These are phyloP conservation scores for Zaprionus bogoriensis DNA, from an alignment of 2,888 invertebrate genomes.

Conservation along the genomic window DNA sequence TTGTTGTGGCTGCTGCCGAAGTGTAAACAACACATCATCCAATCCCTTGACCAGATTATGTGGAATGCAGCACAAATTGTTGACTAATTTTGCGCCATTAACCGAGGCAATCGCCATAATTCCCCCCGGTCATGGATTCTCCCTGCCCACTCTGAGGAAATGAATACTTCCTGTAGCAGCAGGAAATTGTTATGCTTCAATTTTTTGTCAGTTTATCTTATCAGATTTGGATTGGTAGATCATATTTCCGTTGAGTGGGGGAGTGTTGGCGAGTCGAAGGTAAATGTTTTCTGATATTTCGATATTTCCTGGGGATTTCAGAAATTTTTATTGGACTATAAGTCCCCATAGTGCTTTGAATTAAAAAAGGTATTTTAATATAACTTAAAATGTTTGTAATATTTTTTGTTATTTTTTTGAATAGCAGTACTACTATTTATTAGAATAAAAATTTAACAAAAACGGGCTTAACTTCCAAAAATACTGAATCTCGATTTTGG, in stretches of 20 bases:
- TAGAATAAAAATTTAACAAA: too few species aligned
- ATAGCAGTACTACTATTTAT: too few species aligned
- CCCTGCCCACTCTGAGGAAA: neutral
- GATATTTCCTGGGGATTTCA: too few species aligned
- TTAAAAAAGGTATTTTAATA: too few species aligned
- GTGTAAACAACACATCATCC: slow-evolving; percentile 57
- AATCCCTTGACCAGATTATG: slow-evolving; percentile 30
- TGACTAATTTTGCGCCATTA: slow-evolving; percentile 55
- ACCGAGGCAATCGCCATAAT: slow-evolving; percentile 29
- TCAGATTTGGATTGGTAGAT: slow-evolving; percentile 7
- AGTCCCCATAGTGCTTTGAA: too few species aligned
- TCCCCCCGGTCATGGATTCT: neutral
- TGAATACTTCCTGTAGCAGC: slow-evolving; percentile 28
- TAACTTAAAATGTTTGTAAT: too few species aligned
- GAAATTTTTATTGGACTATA: too few species aligned
- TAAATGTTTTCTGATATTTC: neutral
- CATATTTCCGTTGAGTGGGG: neutral
- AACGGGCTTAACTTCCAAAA: too few species aligned
- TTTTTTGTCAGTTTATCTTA: slow-evolving; percentile 8
- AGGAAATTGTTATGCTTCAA: slow-evolving; percentile 30
- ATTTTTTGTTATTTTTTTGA: too few species aligned
- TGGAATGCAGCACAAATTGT: slow-evolving; percentile 51
- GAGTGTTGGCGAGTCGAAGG: neutral
- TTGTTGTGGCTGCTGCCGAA: slow-evolving; percentile 27
- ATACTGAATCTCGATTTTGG: too few species aligned